These are phyloP conservation scores for Neria commutata DNA, from an alignment of 2,888 invertebrate species.

Conservation along the genomic window DNA sequence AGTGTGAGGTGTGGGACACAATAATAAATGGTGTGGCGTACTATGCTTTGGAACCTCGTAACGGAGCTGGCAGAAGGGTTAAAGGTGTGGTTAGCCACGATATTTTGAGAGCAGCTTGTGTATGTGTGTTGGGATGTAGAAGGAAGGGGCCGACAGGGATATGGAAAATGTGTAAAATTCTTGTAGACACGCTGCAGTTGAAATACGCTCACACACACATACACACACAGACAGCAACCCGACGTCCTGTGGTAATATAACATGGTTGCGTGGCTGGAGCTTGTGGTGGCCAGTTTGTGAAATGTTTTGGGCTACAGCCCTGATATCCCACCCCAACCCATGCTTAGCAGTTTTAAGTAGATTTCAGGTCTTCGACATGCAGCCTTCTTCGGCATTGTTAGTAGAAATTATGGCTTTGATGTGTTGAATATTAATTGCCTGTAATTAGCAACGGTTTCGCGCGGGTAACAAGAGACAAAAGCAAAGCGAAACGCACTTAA, in stretches of 20 bases:
- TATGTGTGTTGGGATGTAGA: too few species aligned
- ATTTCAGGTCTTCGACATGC: too few species aligned
- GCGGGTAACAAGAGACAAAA: background rate
- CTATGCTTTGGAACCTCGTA: conserved; percentile 3
- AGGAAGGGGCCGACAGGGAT: background rate
- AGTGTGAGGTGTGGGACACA: background rate
- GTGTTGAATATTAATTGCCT: conserved; percentile 57
- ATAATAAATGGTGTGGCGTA: conserved; percentile 39
- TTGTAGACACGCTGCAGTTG: background rate
- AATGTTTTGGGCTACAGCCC: too few species aligned
- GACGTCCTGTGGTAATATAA: too few species aligned
- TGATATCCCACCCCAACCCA: too few species aligned
- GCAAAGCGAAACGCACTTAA: background rate
- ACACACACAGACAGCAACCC: too few species aligned
- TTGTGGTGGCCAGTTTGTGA: background rate
- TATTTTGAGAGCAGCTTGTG: background rate
- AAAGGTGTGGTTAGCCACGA: conserved; percentile 49
- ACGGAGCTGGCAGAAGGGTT: conserved; percentile 39
- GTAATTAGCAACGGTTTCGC: conserved; percentile 46
- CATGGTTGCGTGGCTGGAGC: background rate
- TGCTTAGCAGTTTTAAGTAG: too few species aligned
- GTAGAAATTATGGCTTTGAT: conserved; percentile 40
- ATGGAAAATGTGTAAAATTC: background rate
- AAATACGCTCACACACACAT: too few species aligned
- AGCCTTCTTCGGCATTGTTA: background rate